Evolutionary conservation across 2,888 invertebrate genomes (phyloP), one percentile per base, ranked within the genome.

Genomic region (Xanthorhoe spadicearia): DNA sequence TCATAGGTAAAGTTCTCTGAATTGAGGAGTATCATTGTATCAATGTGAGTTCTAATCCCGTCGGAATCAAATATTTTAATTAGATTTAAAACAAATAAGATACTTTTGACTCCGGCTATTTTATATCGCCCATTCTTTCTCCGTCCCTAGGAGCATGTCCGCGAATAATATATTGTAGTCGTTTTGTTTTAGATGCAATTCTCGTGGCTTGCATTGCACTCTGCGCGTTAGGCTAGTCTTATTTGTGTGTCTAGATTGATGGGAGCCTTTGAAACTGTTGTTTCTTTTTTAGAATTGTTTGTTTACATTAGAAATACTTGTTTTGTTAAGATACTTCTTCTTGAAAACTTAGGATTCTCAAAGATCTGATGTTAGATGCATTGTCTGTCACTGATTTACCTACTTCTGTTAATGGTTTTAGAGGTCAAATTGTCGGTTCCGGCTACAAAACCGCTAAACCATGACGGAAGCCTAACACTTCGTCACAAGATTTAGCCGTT

Each of bases 81-180:
- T 10, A 38, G 8, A 43, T n/a, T n/a, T n/a, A n/a, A n/a, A n/a
- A n/a, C n/a, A n/a, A n/a, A n/a, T n/a, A n/a, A n/a, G n/a, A n/a
- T n/a, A n/a, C n/a, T n/a, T n/a, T n/a, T n/a, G n/a, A 13, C 38
- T 43, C 38, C 38, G 38, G 38, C 38, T 13, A 43, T 13, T 43
- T 43, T 43, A 13, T 43, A 4, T 43, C 13, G 8, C 7, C 32
- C 13, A 8, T 5, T 10, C 13, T 43, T 43, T 13, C 2, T 5
- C 38, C 62, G 56, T 13, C 56, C 15, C 62, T 63, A 57, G 77
- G 79, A 80, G 73, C 71, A 70, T 64, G 67, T 72, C 76, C 54
- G 64, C 61, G 55, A 61, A 61, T 64, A 63, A 63, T 60, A 58
- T 54, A 53, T 23, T 53, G 35, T 19, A 32, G 50, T 64, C 23